Conservation (phyloP, 2,888 invertebrate genomes). For the Scaptodrosophila latifasciaeformis region DNA sequence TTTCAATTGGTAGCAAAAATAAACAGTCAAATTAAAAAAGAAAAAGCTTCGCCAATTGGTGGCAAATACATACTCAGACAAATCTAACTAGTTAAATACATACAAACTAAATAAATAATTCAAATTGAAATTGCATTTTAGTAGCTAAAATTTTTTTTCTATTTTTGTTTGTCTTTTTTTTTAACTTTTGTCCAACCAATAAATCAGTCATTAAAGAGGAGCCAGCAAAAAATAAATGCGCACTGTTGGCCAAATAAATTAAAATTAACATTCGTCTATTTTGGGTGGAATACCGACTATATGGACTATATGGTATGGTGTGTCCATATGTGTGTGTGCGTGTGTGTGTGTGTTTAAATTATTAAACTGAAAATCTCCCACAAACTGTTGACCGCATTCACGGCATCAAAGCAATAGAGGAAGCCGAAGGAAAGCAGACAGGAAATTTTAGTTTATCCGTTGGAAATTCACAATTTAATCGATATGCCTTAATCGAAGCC, state of each 20-base stretch:
- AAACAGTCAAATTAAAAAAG: too few species aligned
- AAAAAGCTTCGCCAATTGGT: too few species aligned
- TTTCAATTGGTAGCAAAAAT: too few species aligned
- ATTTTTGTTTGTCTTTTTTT: conserved; percentile 27
- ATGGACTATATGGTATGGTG: too few species aligned
- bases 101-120: conserved; percentile 51
- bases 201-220: conserved; percentile 65
- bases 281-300: too few species aligned
- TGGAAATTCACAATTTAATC: conserved; percentile 49
- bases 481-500: conserved; percentile 34
- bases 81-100: background rate
- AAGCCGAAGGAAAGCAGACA: too few species aligned
- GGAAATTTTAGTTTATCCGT: conserved; percentile 4
- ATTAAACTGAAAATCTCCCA: conserved; percentile 62
- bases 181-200: conserved; percentile 47
- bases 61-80: background rate
- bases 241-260: conserved; percentile 59
- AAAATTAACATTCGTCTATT: conserved; percentile 57
- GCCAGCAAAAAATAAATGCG: conserved; percentile 60
- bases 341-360: conserved; percentile 36
- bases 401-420: conserved; percentile 45
- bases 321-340: conserved; percentile 5
- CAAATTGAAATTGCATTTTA: conserved; percentile 35
- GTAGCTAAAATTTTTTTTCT: conserved; percentile 11
- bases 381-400: conserved; percentile 59